Base-by-base conservation (phyloP, 1,140 invertebrate genomes). In the Planococcus citri region DNA sequence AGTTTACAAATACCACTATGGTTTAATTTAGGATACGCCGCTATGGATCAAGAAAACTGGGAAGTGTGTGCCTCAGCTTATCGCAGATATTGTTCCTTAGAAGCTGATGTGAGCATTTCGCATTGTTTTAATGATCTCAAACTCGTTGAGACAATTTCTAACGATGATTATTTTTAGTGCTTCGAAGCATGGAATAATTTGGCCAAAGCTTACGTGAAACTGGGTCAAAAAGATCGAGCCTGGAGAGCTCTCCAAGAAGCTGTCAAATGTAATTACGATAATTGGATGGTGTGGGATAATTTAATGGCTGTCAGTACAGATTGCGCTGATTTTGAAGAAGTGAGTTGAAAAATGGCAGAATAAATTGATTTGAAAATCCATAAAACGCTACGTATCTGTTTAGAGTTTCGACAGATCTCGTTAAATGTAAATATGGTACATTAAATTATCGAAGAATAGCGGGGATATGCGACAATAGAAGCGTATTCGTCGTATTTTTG, bases 171-270 rank as follows among this genome's bases (percentile, higher is more conserved):
- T 51, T 70, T 76, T 60, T 73, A 91, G 80, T 88, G 89, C 72
- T 97, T 93, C 78, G 93, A 98, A 80, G 93, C 92, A 0, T 99
- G 96, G 96, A 98, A 97, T 79, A 98, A 98, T 80, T 80, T 98
- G 68, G 91, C 93, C 12, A 94, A 95, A 77, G 92, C 91, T 3
- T 94, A 97, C 74, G 87, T 95, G 8, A 89, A 92, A 74, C 79
- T 91, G 68, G 87, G 90, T 0, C 87, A 98, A 73, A 97, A 96
- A 81, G 75, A 82, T 12, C 83, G 90, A 72, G 95, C 94, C 0
- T 91, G 90, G 79, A 84, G 85, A 68, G 86, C 89, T 21, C 77
- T 96, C 0, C 86, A 90, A 73, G 95, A 98, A 79, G 90, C 96
- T 0, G 77, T 97, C 0, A 91, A 92, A 78, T 96, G 88, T 81